Percentiles rank a stretch among this genome's conserved stretches.
Evolutionary conservation across 2,888 invertebrate species (phyloP).

Genomic region (Tiphia femorata): DNA sequence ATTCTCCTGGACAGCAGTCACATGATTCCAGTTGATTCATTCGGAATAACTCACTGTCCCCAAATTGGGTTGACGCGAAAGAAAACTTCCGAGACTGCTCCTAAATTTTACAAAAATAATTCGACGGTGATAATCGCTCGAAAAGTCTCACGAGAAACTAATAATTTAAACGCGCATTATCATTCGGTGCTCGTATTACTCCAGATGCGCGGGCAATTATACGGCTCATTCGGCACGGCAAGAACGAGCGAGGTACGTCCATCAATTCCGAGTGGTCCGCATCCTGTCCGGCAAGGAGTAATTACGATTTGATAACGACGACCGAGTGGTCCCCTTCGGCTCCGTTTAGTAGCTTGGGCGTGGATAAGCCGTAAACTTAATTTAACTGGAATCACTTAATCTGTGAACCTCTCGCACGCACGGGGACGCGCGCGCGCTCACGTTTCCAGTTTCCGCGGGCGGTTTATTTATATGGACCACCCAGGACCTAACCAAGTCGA

Average conservation of each 20-base stretch:
- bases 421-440: too few species aligned
- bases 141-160: neutral
- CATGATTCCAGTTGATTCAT: conserved; percentile 4
- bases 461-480: conserved; percentile 60
- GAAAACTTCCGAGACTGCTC: neutral
- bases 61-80: neutral
- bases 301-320: conserved; percentile 26
- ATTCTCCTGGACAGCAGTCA: conserved; percentile 21
- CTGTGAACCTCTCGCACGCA: conserved; percentile 14
- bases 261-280: conserved; percentile 23
- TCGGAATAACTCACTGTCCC: neutral
- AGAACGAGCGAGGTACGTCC: conserved; percentile 26
- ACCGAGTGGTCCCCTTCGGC: neutral
- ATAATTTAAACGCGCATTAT: neutral
- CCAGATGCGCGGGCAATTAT: conserved; percentile 26
- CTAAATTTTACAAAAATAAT: neutral
- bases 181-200: neutral
- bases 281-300: conserved; percentile 20
- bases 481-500: conserved; percentile 42
- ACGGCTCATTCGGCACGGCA: conserved; percentile 35
- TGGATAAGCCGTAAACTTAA: too few species aligned
- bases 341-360: too few species aligned
- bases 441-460: conserved; percentile 46
- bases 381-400: conserved; percentile 16
- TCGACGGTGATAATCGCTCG: neutral